These are phyloP conservation scores for Sander vitreus DNA, from an alignment of 2,113 vertebrate genomes.

Conservation along the genomic window DNA sequence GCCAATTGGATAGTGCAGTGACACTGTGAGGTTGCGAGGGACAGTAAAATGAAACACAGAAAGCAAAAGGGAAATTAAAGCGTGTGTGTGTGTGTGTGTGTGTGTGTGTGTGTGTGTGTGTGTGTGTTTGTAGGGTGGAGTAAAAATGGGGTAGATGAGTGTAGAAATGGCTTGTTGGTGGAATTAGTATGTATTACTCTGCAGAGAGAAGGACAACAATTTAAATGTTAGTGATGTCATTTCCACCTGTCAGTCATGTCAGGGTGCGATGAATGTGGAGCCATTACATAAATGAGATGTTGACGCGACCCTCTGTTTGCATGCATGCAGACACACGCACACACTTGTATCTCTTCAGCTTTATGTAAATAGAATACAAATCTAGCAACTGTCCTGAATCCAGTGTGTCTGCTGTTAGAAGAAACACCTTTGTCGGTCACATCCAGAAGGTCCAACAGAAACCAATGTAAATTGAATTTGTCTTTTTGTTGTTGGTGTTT, in stretches of 20 bases:
- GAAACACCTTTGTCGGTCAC: background rate
- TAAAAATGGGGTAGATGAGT: slow-evolving; percentile 55
- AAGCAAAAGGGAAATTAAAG: slow-evolving; percentile 31
- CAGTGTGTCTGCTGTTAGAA: background rate
- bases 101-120: slow-evolving; percentile 14
- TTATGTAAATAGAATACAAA: slow-evolving; percentile 57
- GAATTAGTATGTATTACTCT: slow-evolving; percentile 71
- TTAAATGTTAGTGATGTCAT: slow-evolving; percentile 81
- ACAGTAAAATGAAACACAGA: slow-evolving; percentile 61
- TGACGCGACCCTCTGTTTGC: slow-evolving; percentile 65
- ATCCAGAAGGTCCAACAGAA: background rate
- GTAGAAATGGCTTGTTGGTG: slow-evolving; percentile 59
- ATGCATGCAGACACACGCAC: slow-evolving; percentile 35
- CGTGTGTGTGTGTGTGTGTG: slow-evolving; percentile 3
- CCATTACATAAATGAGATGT: slow-evolving; percentile 83
- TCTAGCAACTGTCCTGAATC: slow-evolving; percentile 25
- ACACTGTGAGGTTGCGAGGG: slow-evolving; percentile 63
- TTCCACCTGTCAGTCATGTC: slow-evolving; percentile 78
- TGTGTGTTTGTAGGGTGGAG: slow-evolving; percentile 30
- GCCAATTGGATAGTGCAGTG: slow-evolving; percentile 75
- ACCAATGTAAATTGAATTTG: background rate
- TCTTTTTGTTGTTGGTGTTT: background rate
- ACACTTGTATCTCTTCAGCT: slow-evolving; percentile 20
- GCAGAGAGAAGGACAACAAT: slow-evolving; percentile 69
- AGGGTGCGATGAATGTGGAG: slow-evolving; percentile 68